These are phyloP conservation scores for Tetramorium alpestre DNA, from an alignment of 1,140 invertebrate genomes.

Conservation along the genomic window DNA sequence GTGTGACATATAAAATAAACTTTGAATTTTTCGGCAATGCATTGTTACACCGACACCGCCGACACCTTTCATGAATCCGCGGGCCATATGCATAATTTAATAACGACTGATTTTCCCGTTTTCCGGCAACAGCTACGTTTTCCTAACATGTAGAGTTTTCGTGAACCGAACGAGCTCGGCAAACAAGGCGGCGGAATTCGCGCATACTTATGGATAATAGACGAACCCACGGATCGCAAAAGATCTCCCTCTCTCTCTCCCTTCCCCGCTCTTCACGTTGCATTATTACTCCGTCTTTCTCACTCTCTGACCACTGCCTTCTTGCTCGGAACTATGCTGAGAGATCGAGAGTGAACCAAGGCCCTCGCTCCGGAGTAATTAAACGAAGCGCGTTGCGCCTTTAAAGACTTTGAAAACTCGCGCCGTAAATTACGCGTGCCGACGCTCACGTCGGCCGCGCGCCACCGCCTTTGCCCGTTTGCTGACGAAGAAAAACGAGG, in stretches of 20 bases:
- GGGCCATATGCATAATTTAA: constrained; percentile 35
- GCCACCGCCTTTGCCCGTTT: constrained; percentile 30
- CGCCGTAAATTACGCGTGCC: constrained; percentile 68
- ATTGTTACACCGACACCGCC: constrained; percentile 9
- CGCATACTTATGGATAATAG: constrained; percentile 53
- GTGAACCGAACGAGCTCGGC: neutral
- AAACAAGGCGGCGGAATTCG: constrained; percentile 22
- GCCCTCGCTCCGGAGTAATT: constrained; percentile 59
- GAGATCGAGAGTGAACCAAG: constrained; percentile 29
- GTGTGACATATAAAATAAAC: neutral
- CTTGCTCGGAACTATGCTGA: constrained; percentile 45
- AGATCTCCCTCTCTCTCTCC: neutral
- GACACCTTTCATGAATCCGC: constrained; percentile 2
- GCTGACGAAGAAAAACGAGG: constrained; percentile 68
- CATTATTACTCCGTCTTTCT: constrained; percentile 37
- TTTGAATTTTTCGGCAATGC: neutral
- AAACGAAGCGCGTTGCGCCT: constrained; percentile 62
- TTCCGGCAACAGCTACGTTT: constrained; percentile 26
- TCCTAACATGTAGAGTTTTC: neutral
- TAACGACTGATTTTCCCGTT: constrained; percentile 4
- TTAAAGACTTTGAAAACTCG: constrained; percentile 71
- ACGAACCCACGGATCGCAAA: neutral
- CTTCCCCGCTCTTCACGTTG: too few species aligned
- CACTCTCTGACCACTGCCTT: neutral
- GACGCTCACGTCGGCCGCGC: constrained; percentile 65